Conservation (phyloP, 37 sponge, comb jelly and placozoan species). For the Cliona cf. orientalis region DNA sequence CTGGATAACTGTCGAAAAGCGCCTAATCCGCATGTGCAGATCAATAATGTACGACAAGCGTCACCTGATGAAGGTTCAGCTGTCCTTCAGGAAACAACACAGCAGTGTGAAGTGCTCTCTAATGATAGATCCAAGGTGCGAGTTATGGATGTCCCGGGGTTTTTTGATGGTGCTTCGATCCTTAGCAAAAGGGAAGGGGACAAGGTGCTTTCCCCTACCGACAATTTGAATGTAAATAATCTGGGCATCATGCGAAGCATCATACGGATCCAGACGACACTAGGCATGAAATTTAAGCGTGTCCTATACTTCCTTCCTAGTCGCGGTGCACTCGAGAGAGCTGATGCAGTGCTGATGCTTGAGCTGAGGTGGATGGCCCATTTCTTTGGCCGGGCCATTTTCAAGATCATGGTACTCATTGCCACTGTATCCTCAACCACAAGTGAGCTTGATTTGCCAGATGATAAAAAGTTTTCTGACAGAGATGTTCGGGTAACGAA, state of each 20-base stretch:
- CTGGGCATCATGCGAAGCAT: conserved; percentile 29
- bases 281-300: conserved; percentile 9
- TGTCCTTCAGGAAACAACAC: background rate
- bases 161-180: background rate
- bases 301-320: conserved; percentile 41
- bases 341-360: conserved; percentile 4
- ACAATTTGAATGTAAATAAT: too few species aligned
- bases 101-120: conserved; percentile 11
- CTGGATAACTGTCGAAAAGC: background rate
- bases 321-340: conserved; percentile 17
- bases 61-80: background rate
- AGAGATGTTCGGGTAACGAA: background rate
- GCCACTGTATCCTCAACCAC: conserved; percentile 6
- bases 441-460: background rate
- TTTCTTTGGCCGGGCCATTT: conserved; percentile 32
- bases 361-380: conserved; percentile 7
- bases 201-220: too few species aligned
- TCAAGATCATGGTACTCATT: conserved; percentile 43
- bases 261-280: conserved; percentile 9
- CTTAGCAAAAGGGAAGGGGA: too few species aligned
- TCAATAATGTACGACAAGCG: background rate
- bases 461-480: background rate
- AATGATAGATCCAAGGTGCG: conserved; percentile 30
- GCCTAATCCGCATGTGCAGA: background rate
- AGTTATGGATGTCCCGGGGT: conserved; percentile 30